Evolutionary conservation across 1,140 invertebrate species (phyloP).

Genomic region (Leptopilina boulardi): DNA sequence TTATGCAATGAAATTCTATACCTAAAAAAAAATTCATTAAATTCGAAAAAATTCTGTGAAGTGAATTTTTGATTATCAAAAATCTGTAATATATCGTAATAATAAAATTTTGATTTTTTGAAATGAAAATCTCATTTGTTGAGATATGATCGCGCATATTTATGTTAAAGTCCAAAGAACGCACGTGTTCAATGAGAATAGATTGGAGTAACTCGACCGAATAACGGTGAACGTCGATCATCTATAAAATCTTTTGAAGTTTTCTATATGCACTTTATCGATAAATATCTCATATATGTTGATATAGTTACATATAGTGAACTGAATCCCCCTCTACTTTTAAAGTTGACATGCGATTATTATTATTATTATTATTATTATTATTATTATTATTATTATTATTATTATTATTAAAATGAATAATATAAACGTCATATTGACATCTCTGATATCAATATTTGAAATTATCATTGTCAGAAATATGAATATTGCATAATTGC

Average conservation of each 20-base stretch:
- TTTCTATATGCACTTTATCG: background rate
- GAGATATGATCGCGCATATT: background rate
- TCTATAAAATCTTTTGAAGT: slow-evolving; percentile 10
- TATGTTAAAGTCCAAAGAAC: background rate
- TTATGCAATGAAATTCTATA: too few relatives aligned
- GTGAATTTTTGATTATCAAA: too few relatives aligned
- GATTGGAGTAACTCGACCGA: background rate
- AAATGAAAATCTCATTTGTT: background rate
- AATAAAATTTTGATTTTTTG: background rate
- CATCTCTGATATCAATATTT: too few relatives aligned
- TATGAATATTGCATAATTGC: too few relatives aligned
- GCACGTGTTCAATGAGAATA: background rate
- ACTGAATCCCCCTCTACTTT: background rate
- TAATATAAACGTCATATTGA: too few relatives aligned
- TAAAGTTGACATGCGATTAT: background rate
- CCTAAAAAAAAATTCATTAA: too few relatives aligned
- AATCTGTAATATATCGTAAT: background rate
- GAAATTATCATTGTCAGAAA: too few relatives aligned
- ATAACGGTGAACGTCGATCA: background rate
- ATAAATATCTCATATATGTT: background rate
- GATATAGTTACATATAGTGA: background rate
- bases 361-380: too few relatives aligned
- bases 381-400: too few relatives aligned
- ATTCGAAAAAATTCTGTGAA: too few relatives aligned
- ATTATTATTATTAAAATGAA: too few relatives aligned